These are phyloP conservation scores for Chaenogobius annularis DNA, from an alignment of 2,113 vertebrate genomes.

Conservation along the genomic window DNA sequence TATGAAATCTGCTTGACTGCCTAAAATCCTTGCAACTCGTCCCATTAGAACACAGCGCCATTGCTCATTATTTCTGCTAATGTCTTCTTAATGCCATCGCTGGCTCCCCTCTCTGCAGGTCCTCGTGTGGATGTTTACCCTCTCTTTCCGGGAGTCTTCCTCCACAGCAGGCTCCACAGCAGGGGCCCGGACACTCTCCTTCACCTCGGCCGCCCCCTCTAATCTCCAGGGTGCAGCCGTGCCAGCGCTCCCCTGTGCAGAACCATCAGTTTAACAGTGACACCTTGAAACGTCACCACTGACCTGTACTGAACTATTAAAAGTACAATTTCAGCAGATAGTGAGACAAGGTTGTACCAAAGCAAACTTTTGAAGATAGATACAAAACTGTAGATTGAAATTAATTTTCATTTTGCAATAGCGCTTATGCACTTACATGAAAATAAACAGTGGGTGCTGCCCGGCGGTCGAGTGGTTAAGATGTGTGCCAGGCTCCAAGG, in stretches of 20 bases:
- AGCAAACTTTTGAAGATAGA: neutral
- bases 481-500: too few relatives aligned
- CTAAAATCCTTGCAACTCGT: too few relatives aligned
- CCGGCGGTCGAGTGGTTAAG: too few relatives aligned
- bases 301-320: neutral
- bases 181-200: slow-evolving; percentile 31
- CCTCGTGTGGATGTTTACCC: slow-evolving; percentile 40
- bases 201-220: slow-evolving; percentile 20
- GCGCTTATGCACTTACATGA: too few relatives aligned
- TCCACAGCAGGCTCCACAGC: slow-evolving; percentile 36
- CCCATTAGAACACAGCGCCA: neutral
- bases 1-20: neutral
- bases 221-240: neutral
- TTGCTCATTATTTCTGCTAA: neutral
- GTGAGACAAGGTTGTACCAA: neutral
- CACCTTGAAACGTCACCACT: slow-evolving; percentile 20
- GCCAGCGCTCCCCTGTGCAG: slow-evolving; percentile 36
- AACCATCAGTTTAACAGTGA: slow-evolving; percentile 12
- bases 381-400: neutral
- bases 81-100: slow-evolving; percentile 19
- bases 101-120: slow-evolving; percentile 25
- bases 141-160: slow-evolving; percentile 30
- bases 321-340: neutral
- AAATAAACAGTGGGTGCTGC: too few relatives aligned
- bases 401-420: too few relatives aligned